phyloP scores from a whole-genome alignment of 2,113 vertebrate species.

The Baryphthengus martii region DNA sequence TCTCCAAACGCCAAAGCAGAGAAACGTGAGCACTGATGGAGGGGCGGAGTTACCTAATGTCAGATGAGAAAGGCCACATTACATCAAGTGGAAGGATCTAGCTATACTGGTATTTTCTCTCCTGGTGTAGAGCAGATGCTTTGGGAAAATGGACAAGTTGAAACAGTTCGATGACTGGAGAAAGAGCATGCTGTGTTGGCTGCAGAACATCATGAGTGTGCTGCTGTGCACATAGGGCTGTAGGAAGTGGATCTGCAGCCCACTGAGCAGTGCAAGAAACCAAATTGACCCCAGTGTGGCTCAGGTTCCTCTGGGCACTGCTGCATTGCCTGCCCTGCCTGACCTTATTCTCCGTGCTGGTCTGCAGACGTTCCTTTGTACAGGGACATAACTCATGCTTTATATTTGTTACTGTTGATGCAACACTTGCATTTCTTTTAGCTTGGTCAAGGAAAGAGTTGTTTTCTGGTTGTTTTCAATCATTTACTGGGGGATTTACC shows the following conservation, averaged over 20 bases:
- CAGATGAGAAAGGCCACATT: not conserved
- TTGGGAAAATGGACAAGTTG: not conserved
- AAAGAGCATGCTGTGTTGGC: fast-evolving
- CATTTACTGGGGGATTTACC: not conserved
- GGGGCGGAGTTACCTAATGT: not conserved
- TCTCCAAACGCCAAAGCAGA: not conserved
- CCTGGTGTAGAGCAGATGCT: not conserved
- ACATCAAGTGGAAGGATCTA: not conserved
- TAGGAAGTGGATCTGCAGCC: not conserved
- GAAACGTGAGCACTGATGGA: not conserved
- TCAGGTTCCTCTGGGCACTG: fast-evolving
- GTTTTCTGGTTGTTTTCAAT: not conserved
- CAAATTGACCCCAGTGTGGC: not conserved
- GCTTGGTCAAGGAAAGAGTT: not conserved
- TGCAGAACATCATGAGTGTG: not conserved
- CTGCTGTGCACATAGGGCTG: not conserved
- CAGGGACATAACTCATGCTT: not conserved
- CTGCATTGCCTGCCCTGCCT: fast-evolving
- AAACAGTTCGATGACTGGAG: not conserved
- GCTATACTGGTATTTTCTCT: not conserved
- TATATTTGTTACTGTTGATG: not conserved
- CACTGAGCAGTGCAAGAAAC: not conserved
- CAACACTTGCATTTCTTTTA: not conserved
- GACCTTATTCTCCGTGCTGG: not conserved
- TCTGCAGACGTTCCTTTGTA: not conserved